phyloP scores from a whole-genome alignment of 1,140 invertebrate species.

The Cryptotermes secundus region DNA sequence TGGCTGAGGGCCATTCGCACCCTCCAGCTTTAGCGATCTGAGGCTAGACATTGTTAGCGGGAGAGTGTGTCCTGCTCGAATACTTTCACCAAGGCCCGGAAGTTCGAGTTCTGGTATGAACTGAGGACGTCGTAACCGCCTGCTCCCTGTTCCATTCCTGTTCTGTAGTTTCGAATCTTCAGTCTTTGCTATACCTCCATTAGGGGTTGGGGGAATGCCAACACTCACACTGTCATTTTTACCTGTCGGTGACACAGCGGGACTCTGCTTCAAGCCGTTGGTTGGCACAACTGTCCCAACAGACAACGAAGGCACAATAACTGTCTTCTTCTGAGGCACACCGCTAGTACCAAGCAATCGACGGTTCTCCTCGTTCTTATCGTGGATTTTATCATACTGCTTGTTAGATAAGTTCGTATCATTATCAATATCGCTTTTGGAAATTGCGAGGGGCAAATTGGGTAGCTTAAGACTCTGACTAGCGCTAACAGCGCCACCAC shows the following conservation, averaged over 20 bases:
- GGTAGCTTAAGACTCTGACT: background rate
- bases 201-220: background rate
- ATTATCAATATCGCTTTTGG: background rate
- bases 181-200: background rate
- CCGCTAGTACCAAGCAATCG: constrained; percentile 40
- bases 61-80: background rate
- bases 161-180: background rate
- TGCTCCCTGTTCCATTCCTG: background rate
- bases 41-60: constrained; percentile 40
- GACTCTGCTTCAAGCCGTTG: background rate
- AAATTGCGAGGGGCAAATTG: background rate
- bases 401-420: constrained; percentile 7
- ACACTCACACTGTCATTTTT: background rate
- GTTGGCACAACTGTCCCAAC: background rate
- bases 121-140: background rate
- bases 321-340: constrained; percentile 36
- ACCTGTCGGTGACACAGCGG: no score
- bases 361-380: constrained; percentile 43
- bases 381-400: constrained; percentile 41
- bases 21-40: constrained; percentile 43
- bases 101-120: background rate
- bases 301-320: constrained; percentile 33
- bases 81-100: background rate
- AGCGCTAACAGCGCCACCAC: background rate
- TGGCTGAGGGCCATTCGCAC: background rate